Conservation (phyloP, 2,888 invertebrate genomes). For the Tineola bisselliella region DNA sequence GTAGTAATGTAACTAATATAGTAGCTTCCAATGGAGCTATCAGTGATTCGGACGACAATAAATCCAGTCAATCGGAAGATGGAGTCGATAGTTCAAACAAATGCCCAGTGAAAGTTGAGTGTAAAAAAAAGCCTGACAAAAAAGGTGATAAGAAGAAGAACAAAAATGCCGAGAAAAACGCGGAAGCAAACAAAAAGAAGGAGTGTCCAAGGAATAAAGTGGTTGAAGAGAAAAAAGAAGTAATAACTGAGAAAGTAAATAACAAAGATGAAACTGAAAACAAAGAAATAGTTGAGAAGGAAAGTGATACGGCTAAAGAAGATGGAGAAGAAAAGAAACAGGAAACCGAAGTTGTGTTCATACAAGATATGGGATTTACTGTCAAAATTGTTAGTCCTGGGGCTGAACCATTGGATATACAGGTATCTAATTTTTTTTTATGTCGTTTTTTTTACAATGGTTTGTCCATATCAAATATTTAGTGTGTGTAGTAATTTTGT, state of each 20-base stretch:
- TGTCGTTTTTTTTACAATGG: too few relatives aligned
- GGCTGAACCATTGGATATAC: slow-evolving; percentile 91
- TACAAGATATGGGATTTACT: slow-evolving; percentile 91
- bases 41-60: slow-evolving; percentile 50
- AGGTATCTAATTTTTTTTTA: slow-evolving; percentile 61
- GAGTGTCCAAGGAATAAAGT: slow-evolving; percentile 28
- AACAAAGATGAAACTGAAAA: slow-evolving; percentile 27
- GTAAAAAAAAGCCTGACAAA: slow-evolving; percentile 36
- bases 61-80: slow-evolving; percentile 52
- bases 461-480: too few relatives aligned
- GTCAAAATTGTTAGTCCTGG: slow-evolving; percentile 95
- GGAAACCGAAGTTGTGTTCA: slow-evolving; percentile 84
- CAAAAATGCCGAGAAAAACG: slow-evolving; percentile 33
- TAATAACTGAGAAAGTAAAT: slow-evolving; percentile 20
- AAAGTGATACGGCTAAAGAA: slow-evolving; percentile 53
- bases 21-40: slow-evolving; percentile 60
- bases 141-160: slow-evolving; percentile 48
- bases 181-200: slow-evolving; percentile 40
- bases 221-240: slow-evolving; percentile 35
- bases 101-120: slow-evolving; percentile 31
- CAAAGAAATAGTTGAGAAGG: slow-evolving; percentile 46
- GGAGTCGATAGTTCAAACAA: slow-evolving; percentile 28
- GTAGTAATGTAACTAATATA: slow-evolving; percentile 54
- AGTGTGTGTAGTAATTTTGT: too few relatives aligned
- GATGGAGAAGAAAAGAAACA: slow-evolving; percentile 69